Evolutionary conservation across 1,140 invertebrate genomes (phyloP), one percentile per base, ranked within the genome.

Genomic region (Rhopalosiphum maidis): DNA sequence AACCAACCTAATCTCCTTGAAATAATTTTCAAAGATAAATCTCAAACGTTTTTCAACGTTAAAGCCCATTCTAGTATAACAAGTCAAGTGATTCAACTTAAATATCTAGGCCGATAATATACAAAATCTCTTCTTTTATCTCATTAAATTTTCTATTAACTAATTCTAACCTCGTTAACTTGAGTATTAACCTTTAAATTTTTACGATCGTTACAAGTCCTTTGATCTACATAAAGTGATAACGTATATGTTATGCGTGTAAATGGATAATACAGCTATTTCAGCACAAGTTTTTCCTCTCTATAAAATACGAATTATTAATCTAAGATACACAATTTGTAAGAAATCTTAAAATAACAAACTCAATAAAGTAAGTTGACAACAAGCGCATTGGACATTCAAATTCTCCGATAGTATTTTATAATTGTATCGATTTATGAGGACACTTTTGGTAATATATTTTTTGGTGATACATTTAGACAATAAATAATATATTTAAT

Each of bases 161-260:
- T 1, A 18, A 77, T 77, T 77, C 2, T 51, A 51, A 51, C 48
- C n/a, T 77, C 60, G 18, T 77, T n/a, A 35, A 68, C 60, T 30
- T 77, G 30, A 77, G 30, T n/a, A 68, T n/a, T n/a, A n/a, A 68
- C 60, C 30, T 15, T 68, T 18, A 68, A 15, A n/a, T n/a, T 68
- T 68, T 68, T n/a, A 60, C 55, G 3, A n/a, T 18, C 60, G 60
- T 68, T n/a, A 77, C 15, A n/a, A 77, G 22, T 77, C 5, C 15
- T 77, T 77, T 77, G 60, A 77, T n/a, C n/a, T n/a, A 77, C 7
- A 77, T 77, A 77, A 77, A n/a, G 60, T 77, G n/a, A 77, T 51
- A 51, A 77, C 15, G n/a, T 35, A n/a, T 5, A 15, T 77, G 9
- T 77, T n/a, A 77, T 77, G 25, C 0, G 4, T 30, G 60, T n/a